Conservation (phyloP, 2,797 vertebrate genomes). For the Acipenser oxyrinchus region DNA sequence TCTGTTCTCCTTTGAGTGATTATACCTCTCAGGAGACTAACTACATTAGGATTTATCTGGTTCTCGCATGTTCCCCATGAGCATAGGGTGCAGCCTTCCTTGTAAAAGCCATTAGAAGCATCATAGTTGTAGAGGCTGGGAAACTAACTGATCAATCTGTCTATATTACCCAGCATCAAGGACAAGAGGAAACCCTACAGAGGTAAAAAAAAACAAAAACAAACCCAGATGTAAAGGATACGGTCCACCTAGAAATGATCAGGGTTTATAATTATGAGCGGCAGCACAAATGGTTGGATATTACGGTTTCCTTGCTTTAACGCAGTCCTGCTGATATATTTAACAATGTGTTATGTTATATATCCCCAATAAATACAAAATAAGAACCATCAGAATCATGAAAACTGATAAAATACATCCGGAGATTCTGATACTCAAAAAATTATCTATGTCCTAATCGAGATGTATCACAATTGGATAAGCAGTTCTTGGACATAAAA, state of each 20-base stretch:
- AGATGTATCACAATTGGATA: too few species aligned
- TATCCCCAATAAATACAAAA: too few species aligned
- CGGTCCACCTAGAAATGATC: conserved; percentile 28
- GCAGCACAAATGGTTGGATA: too few species aligned
- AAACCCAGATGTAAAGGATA: conserved; percentile 20
- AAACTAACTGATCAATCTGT: conserved; percentile 27
- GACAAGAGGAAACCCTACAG: conserved; percentile 26
- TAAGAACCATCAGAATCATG: too few species aligned
- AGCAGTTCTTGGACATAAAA: too few species aligned
- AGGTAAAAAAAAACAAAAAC: neutral
- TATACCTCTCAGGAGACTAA: conserved; percentile 9
- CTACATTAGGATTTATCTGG: conserved; percentile 14
- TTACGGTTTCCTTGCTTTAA: too few species aligned
- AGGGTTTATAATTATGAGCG: too few species aligned
- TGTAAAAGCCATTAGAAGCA: conserved; percentile 11
- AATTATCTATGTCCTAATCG: too few species aligned
- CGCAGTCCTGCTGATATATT: too few species aligned
- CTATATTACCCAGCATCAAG: conserved; percentile 25
- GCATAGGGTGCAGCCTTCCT: neutral
- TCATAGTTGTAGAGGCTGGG: conserved; percentile 10
- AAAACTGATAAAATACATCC: too few species aligned
- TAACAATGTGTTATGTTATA: too few species aligned
- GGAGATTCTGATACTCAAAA: too few species aligned
- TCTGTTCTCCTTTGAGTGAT: conserved; percentile 17
- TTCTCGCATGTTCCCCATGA: conserved; percentile 13